Conservation (phyloP, 2,797 vertebrate species). For the Coluber constrictor region DNA sequence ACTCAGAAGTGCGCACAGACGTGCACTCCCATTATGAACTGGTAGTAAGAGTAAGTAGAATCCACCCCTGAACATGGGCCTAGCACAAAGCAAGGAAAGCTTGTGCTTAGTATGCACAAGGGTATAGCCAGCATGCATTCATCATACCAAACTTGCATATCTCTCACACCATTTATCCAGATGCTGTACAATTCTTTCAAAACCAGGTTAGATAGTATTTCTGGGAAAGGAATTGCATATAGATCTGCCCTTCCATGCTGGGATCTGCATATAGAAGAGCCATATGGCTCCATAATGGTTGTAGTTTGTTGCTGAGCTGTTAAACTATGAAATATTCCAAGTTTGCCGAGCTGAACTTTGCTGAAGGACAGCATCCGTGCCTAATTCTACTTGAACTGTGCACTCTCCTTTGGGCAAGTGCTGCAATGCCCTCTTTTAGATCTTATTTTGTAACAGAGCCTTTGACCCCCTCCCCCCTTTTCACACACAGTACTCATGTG, state of each 20-base stretch:
- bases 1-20: too few species aligned
- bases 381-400: not conserved
- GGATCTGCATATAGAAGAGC: not conserved
- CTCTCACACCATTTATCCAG: not conserved
- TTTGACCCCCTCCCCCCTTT: not conserved
- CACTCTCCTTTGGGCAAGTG: not conserved
- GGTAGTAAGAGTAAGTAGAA: too few species aligned
- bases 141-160: not conserved
- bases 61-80: not conserved
- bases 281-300: not conserved
- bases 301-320: not conserved
- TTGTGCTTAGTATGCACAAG: not conserved
- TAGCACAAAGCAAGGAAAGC: not conserved
- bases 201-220: not conserved
- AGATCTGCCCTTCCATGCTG: not conserved
- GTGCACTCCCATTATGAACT: too few species aligned
- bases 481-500: not conserved
- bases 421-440: not conserved
- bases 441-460: not conserved
- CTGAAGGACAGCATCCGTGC: not conserved
- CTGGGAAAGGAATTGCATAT: not conserved
- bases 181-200: not conserved
- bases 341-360: not conserved
- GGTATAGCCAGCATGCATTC: not conserved
- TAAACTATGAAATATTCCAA: not conserved